phyloP scores from a whole-genome alignment of 2,797 vertebrate species.

The Scleropages formosus region DNA sequence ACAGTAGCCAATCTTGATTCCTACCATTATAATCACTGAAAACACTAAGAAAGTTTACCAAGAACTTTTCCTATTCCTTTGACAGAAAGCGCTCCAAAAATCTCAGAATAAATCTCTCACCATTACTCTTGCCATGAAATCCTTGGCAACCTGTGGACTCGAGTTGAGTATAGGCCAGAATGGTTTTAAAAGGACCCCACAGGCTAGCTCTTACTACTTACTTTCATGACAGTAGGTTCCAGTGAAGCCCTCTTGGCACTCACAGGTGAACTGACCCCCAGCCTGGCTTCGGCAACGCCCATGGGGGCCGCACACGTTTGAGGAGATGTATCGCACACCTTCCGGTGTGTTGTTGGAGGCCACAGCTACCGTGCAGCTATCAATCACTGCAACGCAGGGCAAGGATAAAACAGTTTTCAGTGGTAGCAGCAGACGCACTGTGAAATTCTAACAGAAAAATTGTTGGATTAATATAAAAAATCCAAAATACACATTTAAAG shows the following conservation, averaged over 20 bases:
- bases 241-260: constrained; percentile 95
- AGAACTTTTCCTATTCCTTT: no score
- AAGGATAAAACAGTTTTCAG: background rate
- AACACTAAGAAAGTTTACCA: no score
- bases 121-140: no score
- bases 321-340: constrained; percentile 92
- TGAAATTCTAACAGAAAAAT: no score
- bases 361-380: constrained; percentile 96
- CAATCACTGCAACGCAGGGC: constrained; percentile 77
- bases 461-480: background rate
- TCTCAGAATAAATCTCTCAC: no score
- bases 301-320: constrained; percentile 94
- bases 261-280: constrained; percentile 95
- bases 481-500: background rate
- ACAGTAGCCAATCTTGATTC: no score
- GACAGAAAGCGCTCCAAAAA: no score
- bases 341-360: constrained; percentile 91
- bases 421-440: background rate
- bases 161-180: no score
- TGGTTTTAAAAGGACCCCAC: background rate
- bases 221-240: constrained; percentile 98
- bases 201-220: constrained; percentile 63
- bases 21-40: no score
- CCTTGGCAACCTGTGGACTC: no score
- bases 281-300: constrained; percentile 92